Evolutionary conservation across 1,140 invertebrate genomes (phyloP).

Genomic region (Sycophila sp.): DNA sequence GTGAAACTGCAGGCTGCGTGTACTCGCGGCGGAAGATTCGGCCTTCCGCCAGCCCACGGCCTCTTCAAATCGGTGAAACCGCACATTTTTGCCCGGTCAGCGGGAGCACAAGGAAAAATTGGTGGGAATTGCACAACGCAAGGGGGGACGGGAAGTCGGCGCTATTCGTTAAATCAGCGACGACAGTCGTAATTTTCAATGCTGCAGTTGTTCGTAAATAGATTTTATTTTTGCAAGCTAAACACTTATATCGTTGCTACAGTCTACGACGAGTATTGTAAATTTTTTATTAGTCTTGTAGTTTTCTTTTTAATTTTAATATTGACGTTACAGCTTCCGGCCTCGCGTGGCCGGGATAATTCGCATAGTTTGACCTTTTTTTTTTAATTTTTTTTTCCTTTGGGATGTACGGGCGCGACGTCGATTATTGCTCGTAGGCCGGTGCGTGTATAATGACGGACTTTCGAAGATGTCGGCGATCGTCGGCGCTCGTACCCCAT

Average conservation of each 20-base stretch:
- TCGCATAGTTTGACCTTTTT: background rate
- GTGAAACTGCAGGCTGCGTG: too few species aligned
- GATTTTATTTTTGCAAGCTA: conserved; percentile 55
- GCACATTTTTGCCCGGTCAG: too few species aligned
- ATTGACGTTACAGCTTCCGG: conserved; percentile 22
- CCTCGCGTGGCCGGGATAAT: too few species aligned
- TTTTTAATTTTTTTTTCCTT: background rate
- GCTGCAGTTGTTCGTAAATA: conserved; percentile 48
- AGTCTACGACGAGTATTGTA: conserved; percentile 43
- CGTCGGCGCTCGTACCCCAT: background rate
- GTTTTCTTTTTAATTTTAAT: too few species aligned
- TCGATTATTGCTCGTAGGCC: conserved; percentile 27
- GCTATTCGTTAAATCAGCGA: too few species aligned
- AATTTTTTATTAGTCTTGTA: conserved; percentile 17
- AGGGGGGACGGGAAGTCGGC: too few species aligned
- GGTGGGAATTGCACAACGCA: too few species aligned
- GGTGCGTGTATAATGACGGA: background rate
- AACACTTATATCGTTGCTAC: conserved; percentile 49
- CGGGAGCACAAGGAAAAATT: too few species aligned
- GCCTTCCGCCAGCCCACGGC: too few species aligned
- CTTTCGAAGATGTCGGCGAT: background rate
- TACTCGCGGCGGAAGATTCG: too few species aligned
- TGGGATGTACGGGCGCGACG: background rate
- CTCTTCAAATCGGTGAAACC: too few species aligned
- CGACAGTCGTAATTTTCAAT: too few species aligned